A percentile compares a stretch with the other conserved stretches of the same genome.
Conservation (phyloP, 1,140 invertebrate species). For the Linepithema humile region DNA sequence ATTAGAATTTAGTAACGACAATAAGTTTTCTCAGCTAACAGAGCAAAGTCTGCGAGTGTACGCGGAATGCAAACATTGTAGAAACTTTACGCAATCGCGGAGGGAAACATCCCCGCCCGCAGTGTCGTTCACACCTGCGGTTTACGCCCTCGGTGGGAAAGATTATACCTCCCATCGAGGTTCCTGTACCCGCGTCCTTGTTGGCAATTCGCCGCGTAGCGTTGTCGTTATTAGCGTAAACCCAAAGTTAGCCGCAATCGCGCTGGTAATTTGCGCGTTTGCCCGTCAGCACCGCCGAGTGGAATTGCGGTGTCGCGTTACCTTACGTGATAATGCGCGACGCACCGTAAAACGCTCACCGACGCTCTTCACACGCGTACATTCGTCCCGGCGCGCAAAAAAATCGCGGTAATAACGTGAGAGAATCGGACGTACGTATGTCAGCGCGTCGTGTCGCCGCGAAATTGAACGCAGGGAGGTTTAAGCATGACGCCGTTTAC, state of each 20-base stretch:
- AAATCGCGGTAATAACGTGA: conserved; percentile 60
- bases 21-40: background rate
- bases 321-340: conserved; percentile 70
- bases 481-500: background rate
- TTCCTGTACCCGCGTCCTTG: conserved; percentile 64
- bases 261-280: conserved; percentile 75
- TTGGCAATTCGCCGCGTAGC: conserved; percentile 72
- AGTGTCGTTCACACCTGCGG: conserved; percentile 70
- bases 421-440: conserved; percentile 45
- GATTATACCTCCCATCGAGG: conserved; percentile 59
- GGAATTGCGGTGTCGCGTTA: conserved; percentile 73
- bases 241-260: conserved; percentile 71
- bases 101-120: conserved; percentile 33
- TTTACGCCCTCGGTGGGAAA: conserved; percentile 82
- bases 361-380: background rate
- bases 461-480: background rate
- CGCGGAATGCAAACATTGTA: conserved; percentile 15
- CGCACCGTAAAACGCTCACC: conserved; percentile 64
- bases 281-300: conserved; percentile 68
- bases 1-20: background rate
- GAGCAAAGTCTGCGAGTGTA: background rate
- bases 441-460: background rate
- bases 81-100: conserved; percentile 26
- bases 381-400: conserved; percentile 1
- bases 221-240: conserved; percentile 71